phyloP scores from a whole-genome alignment of 1,140 invertebrate species.

The Eciton burchellii region DNA sequence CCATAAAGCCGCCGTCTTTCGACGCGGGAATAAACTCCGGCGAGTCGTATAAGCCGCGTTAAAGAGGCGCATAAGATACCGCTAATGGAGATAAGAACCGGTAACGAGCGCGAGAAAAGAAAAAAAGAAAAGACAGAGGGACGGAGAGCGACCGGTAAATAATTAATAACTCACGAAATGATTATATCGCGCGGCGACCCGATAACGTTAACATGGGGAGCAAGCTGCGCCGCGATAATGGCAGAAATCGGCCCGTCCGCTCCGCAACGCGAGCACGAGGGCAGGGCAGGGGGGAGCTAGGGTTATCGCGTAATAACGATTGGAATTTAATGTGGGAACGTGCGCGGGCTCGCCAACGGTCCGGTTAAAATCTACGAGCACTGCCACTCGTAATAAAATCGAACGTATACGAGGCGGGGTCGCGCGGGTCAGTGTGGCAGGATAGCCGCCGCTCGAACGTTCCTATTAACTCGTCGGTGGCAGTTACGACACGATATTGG shows the following conservation, averaged over 20 bases:
- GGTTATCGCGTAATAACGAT: constrained; percentile 45
- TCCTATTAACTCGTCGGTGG: constrained; percentile 56
- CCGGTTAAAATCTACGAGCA: constrained; percentile 51
- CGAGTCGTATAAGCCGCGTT: neutral
- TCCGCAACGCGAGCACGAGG: neutral
- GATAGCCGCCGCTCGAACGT: constrained; percentile 38
- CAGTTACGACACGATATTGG: constrained; percentile 59
- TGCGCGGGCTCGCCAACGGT: constrained; percentile 24
- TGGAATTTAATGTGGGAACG: constrained; percentile 54
- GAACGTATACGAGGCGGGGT: constrained; percentile 39
- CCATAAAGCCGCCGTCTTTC: neutral
- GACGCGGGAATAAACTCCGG: neutral
- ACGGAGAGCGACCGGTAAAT: neutral
- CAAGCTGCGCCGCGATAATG: neutral
- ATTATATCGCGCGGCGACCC: neutral
- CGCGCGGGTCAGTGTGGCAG: constrained; percentile 49
- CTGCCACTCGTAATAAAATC: constrained; percentile 58
- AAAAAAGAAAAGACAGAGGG: no score
- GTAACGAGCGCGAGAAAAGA: constrained; percentile 7
- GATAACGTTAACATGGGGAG: constrained; percentile 9
- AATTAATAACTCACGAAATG: constrained; percentile 7
- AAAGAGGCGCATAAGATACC: neutral
- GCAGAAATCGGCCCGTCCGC: neutral
- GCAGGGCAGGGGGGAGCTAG: no score
- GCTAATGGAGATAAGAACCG: neutral